phyloP scores from a whole-genome alignment of 2,113 vertebrate genomes.

The Microcebus ravelobensis region DNA sequence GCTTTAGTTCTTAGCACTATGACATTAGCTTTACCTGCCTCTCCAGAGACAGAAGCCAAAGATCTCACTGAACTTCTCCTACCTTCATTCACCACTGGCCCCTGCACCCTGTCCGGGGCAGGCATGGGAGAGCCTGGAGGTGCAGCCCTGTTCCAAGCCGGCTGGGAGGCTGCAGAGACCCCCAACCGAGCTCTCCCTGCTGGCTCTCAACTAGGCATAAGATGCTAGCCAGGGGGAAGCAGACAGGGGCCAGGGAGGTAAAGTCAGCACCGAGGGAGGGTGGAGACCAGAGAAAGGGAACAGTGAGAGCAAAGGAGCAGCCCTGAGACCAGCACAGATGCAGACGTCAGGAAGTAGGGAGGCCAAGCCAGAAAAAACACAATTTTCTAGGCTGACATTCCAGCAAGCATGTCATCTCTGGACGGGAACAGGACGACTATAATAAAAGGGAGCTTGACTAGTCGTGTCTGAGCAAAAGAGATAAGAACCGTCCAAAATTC shows the following conservation, averaged over 20 bases:
- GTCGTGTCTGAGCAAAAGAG: not conserved
- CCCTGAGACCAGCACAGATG: not conserved
- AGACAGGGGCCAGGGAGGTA: not conserved
- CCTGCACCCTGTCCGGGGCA: not conserved
- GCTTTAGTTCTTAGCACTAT: not conserved
- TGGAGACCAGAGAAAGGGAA: not conserved
- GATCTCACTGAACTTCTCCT: not conserved
- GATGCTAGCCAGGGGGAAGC: not conserved
- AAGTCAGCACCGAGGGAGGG: not conserved
- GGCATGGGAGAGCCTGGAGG: not conserved
- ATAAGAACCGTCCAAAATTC: not conserved
- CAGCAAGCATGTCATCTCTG: constrained; percentile 3
- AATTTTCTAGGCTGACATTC: not conserved
- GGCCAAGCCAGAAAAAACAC: constrained; percentile 33
- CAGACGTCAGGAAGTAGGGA: not conserved
- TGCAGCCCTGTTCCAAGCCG: not conserved
- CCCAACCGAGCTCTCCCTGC: not conserved
- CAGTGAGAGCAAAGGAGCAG: not conserved
- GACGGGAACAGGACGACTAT: not conserved
- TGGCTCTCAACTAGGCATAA: not conserved
- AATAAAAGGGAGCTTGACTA: not conserved
- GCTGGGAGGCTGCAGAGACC: not conserved
- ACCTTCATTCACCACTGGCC: not conserved
- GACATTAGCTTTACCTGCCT: not conserved
- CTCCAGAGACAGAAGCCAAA: not conserved